Conservation (phyloP, 2,888 invertebrate species). For the Aleiodes leptofemur region DNA sequence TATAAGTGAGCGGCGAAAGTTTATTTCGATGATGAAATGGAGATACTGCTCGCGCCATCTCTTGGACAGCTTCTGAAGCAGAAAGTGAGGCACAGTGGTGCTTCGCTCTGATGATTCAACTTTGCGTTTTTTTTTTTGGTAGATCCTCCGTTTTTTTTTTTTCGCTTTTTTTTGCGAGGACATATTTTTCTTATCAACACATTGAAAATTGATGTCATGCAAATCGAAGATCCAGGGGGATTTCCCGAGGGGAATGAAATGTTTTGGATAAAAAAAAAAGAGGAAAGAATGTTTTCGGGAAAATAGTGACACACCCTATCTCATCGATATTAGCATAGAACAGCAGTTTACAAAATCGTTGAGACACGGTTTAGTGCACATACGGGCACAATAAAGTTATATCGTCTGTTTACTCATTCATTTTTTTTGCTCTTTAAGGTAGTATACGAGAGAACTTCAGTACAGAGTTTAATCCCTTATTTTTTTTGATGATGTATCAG, state of each 20-base stretch:
- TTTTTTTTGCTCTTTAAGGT: neutral
- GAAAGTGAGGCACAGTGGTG: conserved; percentile 51
- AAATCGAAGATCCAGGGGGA: conserved; percentile 25
- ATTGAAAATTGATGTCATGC: conserved; percentile 36
- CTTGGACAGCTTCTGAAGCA: conserved; percentile 55
- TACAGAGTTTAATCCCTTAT: no score
- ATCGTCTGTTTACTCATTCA: conserved; percentile 53
- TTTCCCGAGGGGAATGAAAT: conserved; percentile 23
- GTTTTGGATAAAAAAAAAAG: conserved; percentile 22
- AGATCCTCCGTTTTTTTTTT: neutral
- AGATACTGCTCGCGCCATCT: conserved; percentile 63
- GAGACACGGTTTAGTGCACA: conserved; percentile 67
- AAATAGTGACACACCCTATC: conserved; percentile 55
- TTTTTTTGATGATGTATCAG: no score
- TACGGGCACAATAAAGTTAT: conserved; percentile 68
- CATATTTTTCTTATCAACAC: conserved; percentile 31
- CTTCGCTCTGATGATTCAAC: conserved; percentile 47
- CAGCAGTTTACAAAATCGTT: conserved; percentile 73
- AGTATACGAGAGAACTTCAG: no score
- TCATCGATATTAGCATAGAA: conserved; percentile 74
- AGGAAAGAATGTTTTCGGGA: neutral
- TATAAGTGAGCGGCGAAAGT: conserved; percentile 34
- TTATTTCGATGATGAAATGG: conserved; percentile 25
- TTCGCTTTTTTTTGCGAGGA: neutral
- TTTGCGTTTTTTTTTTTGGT: neutral